Evolutionary conservation across 2,888 invertebrate species (phyloP).

Genomic region (Eupithecia pulchellata): DNA sequence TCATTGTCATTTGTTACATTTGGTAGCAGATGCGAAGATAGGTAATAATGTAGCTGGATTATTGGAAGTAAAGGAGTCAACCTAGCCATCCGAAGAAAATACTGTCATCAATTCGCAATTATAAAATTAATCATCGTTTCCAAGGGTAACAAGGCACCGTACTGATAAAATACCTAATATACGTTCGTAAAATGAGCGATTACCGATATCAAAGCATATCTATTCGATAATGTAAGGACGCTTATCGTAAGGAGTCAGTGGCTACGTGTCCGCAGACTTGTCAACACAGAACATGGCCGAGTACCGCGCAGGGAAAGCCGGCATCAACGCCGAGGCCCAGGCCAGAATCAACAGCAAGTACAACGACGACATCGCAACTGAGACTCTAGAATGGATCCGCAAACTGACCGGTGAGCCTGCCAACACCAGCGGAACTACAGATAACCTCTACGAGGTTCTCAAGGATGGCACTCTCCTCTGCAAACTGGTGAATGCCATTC

Average conservation of each 20-base stretch:
- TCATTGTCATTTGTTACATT: neutral
- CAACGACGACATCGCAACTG: slow-evolving; percentile 95
- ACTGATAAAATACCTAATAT: slow-evolving; percentile 57
- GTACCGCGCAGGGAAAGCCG: slow-evolving; percentile 79
- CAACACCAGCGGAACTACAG: slow-evolving; percentile 94
- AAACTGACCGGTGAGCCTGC: slow-evolving; percentile 92
- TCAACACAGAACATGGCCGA: slow-evolving; percentile 79
- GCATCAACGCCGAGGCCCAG: slow-evolving; percentile 82
- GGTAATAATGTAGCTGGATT: neutral
- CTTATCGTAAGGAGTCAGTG: slow-evolving; percentile 78
- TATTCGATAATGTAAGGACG: slow-evolving; percentile 68
- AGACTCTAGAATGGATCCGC: slow-evolving; percentile 97
- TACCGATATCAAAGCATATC: slow-evolving; percentile 71
- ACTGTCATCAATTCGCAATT: slow-evolving; percentile 46
- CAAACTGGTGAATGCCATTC: slow-evolving; percentile 93
- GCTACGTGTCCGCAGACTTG: slow-evolving; percentile 72
- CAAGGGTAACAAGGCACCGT: slow-evolving; percentile 56
- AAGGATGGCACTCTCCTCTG: slow-evolving; percentile 96
- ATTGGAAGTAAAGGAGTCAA: too few relatives aligned
- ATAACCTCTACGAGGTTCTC: slow-evolving; percentile 94
- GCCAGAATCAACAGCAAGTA: slow-evolving; percentile 96
- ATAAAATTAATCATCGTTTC: slow-evolving; percentile 61
- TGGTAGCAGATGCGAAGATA: too few relatives aligned
- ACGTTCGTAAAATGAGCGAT: slow-evolving; percentile 65
- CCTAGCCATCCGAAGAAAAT: slow-evolving; percentile 22